These are phyloP conservation scores for Carpatolechia fugitivella DNA, from an alignment of 2,888 invertebrate species.

Conservation along the genomic window DNA sequence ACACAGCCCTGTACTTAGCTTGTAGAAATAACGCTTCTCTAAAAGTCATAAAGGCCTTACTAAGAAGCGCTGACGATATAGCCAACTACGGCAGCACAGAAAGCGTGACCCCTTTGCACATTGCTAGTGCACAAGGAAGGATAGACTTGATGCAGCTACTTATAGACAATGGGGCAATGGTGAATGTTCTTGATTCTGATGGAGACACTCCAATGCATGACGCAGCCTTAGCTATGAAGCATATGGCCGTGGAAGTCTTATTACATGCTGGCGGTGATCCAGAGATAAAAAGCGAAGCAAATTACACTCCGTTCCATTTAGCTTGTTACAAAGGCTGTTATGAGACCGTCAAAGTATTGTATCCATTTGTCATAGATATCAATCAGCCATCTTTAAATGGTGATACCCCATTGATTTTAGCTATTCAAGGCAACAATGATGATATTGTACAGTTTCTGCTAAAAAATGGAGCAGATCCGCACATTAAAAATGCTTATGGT, in stretches of 20 bases:
- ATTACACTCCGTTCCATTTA: constrained; percentile 65
- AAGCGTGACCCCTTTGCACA: constrained; percentile 67
- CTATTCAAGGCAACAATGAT: constrained; percentile 49
- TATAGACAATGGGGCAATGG: constrained; percentile 59
- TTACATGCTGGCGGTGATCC: constrained; percentile 66
- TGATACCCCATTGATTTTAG: constrained; percentile 58
- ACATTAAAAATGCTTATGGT: constrained; percentile 49
- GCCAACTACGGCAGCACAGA: constrained; percentile 69
- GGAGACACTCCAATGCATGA: constrained; percentile 73
- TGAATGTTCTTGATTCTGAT: constrained; percentile 70
- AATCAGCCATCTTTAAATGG: constrained; percentile 53
- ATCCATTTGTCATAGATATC: constrained; percentile 57
- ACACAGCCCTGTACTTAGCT: constrained; percentile 69
- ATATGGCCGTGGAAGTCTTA: constrained; percentile 49
- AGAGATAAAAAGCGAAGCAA: constrained; percentile 55
- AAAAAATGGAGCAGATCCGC: constrained; percentile 59
- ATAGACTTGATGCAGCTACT: constrained; percentile 57
- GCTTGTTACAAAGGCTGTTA: constrained; percentile 63
- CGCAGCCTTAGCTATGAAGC: constrained; percentile 50
- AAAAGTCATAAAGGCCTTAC: constrained; percentile 51
- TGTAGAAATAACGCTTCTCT: constrained; percentile 55
- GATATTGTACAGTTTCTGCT: constrained; percentile 58
- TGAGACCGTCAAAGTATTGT: constrained; percentile 48
- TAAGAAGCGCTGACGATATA: constrained; percentile 57
- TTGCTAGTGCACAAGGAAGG: constrained; percentile 60